Percentiles rank a stretch among this genome's conserved stretches.
These are phyloP conservation scores for Daubentonia madagascariensis DNA, from an alignment of 2,113 vertebrate genomes.

Conservation along the genomic window DNA sequence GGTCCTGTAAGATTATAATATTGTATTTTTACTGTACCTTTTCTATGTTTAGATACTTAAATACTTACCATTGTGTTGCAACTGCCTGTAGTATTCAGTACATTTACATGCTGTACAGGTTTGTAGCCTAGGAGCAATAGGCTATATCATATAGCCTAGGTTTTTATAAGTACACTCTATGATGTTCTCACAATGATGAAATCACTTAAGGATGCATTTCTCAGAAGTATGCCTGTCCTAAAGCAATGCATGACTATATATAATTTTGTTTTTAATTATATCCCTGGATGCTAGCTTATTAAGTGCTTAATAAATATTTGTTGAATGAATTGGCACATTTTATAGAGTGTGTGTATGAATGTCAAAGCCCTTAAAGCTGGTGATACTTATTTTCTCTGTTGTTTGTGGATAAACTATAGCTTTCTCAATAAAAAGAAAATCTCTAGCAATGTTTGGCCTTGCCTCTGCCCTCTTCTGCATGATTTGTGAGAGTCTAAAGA, in stretches of 20 bases:
- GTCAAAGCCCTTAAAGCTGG: neutral
- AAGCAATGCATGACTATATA: neutral
- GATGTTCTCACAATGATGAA: neutral
- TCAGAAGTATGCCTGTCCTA: neutral
- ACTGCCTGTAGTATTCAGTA: neutral
- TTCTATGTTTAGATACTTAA: neutral
- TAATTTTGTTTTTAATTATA: conserved; percentile 38
- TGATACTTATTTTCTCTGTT: neutral
- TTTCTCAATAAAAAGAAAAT: neutral
- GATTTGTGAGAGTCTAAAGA: neutral
- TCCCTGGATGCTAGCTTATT: neutral
- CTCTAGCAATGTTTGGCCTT: neutral
- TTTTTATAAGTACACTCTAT: neutral
- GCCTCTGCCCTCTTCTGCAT: neutral
- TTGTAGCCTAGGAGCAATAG: neutral
- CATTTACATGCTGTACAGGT: neutral
- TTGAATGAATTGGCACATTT: neutral
- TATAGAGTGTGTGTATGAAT: neutral
- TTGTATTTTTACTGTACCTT: neutral
- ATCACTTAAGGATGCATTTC: neutral
- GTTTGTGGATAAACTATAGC: neutral
- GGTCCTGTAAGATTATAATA: neutral
- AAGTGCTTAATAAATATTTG: conserved; percentile 45
- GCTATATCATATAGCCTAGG: neutral
- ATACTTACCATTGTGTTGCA: neutral